Percentiles rank a stretch among this genome's conserved stretches.
Conservation (phyloP, 1,140 invertebrate genomes). For the Phortica variegata region DNA sequence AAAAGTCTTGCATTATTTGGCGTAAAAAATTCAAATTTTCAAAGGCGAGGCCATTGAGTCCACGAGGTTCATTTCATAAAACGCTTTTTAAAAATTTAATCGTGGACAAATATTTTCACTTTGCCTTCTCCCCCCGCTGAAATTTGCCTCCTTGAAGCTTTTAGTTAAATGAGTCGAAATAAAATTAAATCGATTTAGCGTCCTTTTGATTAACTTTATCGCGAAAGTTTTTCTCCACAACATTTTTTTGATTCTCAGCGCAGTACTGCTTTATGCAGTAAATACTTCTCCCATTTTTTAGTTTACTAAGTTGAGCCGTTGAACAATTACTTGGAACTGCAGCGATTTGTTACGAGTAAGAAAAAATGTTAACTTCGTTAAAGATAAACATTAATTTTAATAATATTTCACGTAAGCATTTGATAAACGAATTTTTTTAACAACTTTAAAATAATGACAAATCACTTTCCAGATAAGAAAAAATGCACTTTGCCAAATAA, state of each 20-base stretch:
- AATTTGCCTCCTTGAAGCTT: conserved; percentile 22
- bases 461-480: conserved; percentile 51
- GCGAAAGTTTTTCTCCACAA: conserved; percentile 30
- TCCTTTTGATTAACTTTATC: conserved; percentile 33
- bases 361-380: neutral
- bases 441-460: conserved; percentile 55
- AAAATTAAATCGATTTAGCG: conserved; percentile 55
- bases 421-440: conserved; percentile 16
- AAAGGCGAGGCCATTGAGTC: conserved; percentile 48
- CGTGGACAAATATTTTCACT: conserved; percentile 55
- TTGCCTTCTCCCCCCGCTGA: conserved; percentile 8
- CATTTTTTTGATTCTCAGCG: conserved; percentile 19
- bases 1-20: conserved; percentile 8
- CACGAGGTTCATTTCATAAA: conserved; percentile 53
- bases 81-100: conserved; percentile 51
- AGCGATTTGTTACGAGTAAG: neutral
- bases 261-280: too few relatives aligned
- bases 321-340: conserved; percentile 13
- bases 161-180: conserved; percentile 56
- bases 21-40: conserved; percentile 55
- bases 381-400: conserved; percentile 28
- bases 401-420: conserved; percentile 19
- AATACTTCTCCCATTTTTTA: too few relatives aligned
- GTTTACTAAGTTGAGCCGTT: conserved; percentile 21
- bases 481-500: conserved; percentile 3